A percentile compares a stretch with the other conserved stretches of the same genome.
Conservation (phyloP, 2,113 vertebrate genomes). For the Pangasianodon hypophthalmus region DNA sequence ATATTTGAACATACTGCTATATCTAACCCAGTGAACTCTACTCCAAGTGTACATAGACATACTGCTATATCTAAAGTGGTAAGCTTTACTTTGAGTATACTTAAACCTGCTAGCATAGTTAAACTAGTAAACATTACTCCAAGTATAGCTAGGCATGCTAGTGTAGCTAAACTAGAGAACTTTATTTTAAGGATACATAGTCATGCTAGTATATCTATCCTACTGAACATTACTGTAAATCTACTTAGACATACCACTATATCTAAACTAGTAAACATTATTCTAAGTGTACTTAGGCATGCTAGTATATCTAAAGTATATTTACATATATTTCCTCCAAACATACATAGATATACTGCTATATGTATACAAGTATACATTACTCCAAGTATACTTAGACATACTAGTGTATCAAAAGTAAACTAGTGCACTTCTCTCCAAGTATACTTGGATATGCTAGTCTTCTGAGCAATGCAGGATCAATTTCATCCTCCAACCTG, state of each 20-base stretch:
- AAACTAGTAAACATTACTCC: neutral
- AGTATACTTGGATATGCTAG: neutral
- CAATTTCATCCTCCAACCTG: conserved; percentile 1
- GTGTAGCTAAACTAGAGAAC: neutral
- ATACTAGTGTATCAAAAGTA: neutral
- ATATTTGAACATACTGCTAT: neutral
- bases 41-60: neutral
- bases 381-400: neutral
- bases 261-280: neutral
- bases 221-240: neutral
- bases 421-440: neutral
- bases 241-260: neutral
- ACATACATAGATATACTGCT: neutral
- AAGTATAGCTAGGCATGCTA: neutral
- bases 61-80: neutral
- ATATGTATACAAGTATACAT: neutral
- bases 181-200: neutral
- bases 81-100: neutral
- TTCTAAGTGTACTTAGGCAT: neutral
- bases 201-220: neutral
- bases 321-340: neutral
- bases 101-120: neutral
- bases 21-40: too few relatives aligned
- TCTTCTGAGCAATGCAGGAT: neutral
- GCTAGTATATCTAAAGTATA: neutral